A percentile compares a stretch with the other conserved stretches of the same genome.
Conservation (phyloP, 2,797 vertebrate species). For the Lepus oiostolus region DNA sequence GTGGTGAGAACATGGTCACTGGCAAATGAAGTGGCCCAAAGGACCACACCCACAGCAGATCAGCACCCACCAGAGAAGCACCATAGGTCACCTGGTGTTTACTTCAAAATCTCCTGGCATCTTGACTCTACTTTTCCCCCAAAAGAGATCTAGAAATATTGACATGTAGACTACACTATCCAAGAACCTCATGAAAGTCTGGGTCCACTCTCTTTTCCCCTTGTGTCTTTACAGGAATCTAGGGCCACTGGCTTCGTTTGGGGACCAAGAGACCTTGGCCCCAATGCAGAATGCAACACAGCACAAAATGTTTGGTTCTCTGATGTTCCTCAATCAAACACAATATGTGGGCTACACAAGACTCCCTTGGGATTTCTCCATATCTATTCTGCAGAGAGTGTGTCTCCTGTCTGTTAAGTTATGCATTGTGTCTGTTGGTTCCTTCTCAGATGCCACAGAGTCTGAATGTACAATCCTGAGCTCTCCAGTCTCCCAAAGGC, state of each 20-base stretch:
- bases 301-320: background rate
- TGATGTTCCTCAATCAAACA: background rate
- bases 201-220: background rate
- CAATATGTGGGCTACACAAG: accelerated
- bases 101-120: background rate
- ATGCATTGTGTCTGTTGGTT: background rate
- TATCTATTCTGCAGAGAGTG: background rate
- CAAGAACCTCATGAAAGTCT: background rate
- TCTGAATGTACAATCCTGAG: background rate
- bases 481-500: background rate
- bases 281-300: too few species aligned
- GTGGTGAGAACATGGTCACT: background rate
- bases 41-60: background rate
- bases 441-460: background rate
- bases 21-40: background rate
- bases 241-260: background rate
- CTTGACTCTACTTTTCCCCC: background rate
- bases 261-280: background rate
- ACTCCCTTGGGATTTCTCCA: background rate
- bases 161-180: background rate
- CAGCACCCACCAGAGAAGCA: background rate
- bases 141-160: background rate
- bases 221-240: background rate
- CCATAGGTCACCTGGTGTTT: too few species aligned
- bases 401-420: background rate